These are phyloP conservation scores for Sebastes steindachneri DNA, from an alignment of 2,797 vertebrate genomes.

Conservation along the genomic window DNA sequence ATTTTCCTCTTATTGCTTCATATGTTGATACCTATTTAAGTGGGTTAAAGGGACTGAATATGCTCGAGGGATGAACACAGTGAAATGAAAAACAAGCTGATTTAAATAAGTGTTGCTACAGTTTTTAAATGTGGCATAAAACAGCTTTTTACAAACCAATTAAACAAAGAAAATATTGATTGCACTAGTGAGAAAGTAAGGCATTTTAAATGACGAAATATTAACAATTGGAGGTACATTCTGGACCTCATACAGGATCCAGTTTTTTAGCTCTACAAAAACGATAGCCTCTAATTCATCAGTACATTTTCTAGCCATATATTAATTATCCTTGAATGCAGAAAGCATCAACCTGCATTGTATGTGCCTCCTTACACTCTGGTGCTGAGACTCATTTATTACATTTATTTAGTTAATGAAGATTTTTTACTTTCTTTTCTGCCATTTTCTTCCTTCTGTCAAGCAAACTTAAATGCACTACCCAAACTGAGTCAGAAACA, in stretches of 20 bases:
- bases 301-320: background rate
- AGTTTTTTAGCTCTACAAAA: background rate
- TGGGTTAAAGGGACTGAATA: background rate
- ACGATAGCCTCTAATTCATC: background rate
- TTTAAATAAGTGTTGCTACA: background rate
- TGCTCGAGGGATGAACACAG: background rate
- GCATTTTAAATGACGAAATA: background rate
- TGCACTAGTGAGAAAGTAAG: background rate
- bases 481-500: background rate
- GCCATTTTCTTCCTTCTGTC: rapidly evolving
- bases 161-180: background rate
- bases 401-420: background rate
- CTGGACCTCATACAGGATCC: too few species aligned
- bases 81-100: background rate
- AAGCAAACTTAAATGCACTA: background rate
- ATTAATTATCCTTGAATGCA: background rate
- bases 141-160: background rate
- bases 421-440: background rate
- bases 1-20: constrained; percentile 1
- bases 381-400: background rate
- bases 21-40: background rate
- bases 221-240: background rate
- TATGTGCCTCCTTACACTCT: background rate
- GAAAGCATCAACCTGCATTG: background rate
- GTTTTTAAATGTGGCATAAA: background rate